Percentiles rank a stretch among this genome's conserved stretches.
Conservation (phyloP, 2,113 vertebrate genomes). For the Clarias batrachus region DNA sequence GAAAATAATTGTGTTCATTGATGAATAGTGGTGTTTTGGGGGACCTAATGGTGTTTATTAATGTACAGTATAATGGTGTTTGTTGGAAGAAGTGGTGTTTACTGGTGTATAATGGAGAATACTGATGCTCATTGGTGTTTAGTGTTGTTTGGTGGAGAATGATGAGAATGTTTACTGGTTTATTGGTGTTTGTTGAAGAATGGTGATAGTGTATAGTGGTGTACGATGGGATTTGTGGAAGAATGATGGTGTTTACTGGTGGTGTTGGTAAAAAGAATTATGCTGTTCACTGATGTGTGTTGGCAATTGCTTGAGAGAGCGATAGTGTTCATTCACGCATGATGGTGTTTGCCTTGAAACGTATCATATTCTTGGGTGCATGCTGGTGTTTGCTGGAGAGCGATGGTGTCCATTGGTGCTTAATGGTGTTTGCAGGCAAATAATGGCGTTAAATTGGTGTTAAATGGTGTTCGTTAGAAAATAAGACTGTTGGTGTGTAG, state of each 20-base stretch:
- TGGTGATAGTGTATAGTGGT: not conserved
- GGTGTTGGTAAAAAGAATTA: not conserved
- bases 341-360: not conserved
- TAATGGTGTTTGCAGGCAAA: not conserved
- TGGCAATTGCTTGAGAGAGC: not conserved
- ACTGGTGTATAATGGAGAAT: too few relatives aligned
- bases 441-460: not conserved
- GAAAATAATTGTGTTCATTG: not conserved
- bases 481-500: not conserved
- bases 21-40: not conserved
- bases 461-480: not conserved
- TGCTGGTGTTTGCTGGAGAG: not conserved
- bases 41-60: not conserved
- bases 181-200: not conserved
- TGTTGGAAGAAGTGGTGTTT: not conserved
- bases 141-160: not conserved
- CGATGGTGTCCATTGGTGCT: not conserved
- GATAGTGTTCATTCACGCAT: not conserved
- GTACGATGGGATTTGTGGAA: not conserved
- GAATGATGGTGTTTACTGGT: not conserved
- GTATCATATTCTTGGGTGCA: not conserved
- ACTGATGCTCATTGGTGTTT: not conserved
- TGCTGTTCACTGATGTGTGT: not conserved
- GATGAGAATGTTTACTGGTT: not conserved
- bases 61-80: too few relatives aligned